Conservation (phyloP, 2,797 vertebrate genomes). For the Dromococcyx pavoninus region DNA sequence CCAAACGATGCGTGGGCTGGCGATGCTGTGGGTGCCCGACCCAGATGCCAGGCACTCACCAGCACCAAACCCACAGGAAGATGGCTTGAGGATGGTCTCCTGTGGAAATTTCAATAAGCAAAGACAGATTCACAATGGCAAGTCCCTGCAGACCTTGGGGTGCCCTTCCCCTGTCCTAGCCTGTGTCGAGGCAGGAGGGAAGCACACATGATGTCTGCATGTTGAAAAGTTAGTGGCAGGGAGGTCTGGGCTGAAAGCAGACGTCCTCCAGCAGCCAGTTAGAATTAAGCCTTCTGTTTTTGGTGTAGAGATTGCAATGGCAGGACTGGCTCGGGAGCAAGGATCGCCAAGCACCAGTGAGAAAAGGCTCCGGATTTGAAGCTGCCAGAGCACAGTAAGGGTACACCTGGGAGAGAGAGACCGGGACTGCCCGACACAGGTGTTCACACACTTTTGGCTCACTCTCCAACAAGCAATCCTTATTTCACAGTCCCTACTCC, state of each 20-base stretch:
- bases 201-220: neutral
- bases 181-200: accelerated
- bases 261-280: neutral
- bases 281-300: neutral
- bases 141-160: neutral
- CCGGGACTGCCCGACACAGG: accelerated
- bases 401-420: too few relatives aligned
- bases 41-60: neutral
- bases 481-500: neutral
- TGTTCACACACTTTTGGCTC: neutral
- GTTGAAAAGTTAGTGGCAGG: neutral
- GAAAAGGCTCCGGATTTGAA: neutral
- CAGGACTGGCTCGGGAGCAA: neutral
- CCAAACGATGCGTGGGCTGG: neutral
- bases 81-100: neutral
- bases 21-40: neutral
- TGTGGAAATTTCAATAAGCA: neutral
- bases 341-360: accelerated
- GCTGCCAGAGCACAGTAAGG: neutral
- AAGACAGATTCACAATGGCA: neutral
- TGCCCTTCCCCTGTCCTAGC: neutral
- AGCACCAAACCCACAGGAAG: neutral
- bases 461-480: neutral
- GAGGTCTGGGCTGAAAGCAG: neutral
- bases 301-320: neutral